These are phyloP conservation scores for Garra rufa DNA, from an alignment of 2,113 vertebrate genomes.

Conservation along the genomic window DNA sequence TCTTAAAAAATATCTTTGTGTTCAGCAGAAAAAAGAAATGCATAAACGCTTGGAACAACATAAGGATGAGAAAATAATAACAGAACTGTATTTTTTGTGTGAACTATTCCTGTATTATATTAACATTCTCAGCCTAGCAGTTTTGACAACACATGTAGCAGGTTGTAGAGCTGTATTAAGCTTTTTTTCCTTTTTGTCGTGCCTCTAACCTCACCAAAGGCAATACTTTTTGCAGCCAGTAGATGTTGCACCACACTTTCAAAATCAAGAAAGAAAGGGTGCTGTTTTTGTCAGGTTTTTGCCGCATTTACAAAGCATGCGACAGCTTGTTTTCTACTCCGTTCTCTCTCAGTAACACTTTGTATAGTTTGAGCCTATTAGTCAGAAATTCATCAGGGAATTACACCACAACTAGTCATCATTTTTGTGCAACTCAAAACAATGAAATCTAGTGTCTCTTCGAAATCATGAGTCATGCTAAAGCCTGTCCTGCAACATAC, in stretches of 20 bases:
- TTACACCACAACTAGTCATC: background rate
- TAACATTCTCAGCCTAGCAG: background rate
- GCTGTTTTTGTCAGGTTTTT: background rate
- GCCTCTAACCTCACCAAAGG: conserved; percentile 26
- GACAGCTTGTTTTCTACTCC: background rate
- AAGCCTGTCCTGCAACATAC: background rate
- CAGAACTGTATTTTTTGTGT: background rate
- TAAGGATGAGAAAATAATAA: background rate
- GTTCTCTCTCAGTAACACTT: background rate
- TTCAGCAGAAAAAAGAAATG: background rate
- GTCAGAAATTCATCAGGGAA: background rate
- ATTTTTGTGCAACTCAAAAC: conserved; percentile 18
- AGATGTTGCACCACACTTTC: conserved; percentile 67
- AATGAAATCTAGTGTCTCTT: background rate
- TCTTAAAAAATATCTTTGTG: too few relatives aligned
- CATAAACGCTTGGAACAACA: background rate
- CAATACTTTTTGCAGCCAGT: conserved; percentile 62
- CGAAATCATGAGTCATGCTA: background rate
- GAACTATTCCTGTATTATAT: background rate
- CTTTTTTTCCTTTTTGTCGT: background rate
- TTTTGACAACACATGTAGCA: background rate
- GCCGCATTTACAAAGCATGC: background rate
- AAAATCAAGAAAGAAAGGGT: conserved; percentile 31
- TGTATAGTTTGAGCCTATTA: conserved; percentile 1
- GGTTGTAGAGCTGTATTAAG: background rate